Conservation (phyloP, 2,797 vertebrate genomes). For the Mormyrus hasselquistii region DNA sequence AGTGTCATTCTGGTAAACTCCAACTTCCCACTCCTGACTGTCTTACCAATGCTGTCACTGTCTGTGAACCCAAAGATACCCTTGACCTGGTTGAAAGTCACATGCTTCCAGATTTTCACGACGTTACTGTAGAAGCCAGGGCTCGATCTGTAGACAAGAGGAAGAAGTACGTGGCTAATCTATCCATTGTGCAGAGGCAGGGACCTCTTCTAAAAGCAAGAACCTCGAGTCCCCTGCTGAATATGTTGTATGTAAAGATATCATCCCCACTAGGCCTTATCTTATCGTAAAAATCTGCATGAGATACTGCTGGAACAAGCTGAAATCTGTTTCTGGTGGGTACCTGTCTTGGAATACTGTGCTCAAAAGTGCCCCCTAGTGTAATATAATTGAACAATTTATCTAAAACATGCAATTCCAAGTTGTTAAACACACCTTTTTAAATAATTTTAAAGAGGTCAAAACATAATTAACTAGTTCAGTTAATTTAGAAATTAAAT, state of each 20-base stretch:
- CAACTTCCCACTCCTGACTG: not conserved
- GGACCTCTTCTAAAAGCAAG: not conserved
- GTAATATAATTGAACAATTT: not conserved
- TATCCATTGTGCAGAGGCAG: not conserved
- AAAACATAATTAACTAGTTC: not conserved
- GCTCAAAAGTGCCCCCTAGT: not conserved
- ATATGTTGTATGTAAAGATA: not conserved
- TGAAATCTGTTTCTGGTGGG: not conserved
- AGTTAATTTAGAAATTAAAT: not conserved
- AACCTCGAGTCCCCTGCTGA: not conserved
- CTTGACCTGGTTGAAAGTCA: conserved; percentile 97
- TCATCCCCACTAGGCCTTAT: not conserved
- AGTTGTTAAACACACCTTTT: not conserved
- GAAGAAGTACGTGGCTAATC: not conserved
- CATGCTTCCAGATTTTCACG: conserved; percentile 90
- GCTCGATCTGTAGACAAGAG: conserved; percentile 60
- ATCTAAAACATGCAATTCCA: not conserved
- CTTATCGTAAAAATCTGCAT: not conserved
- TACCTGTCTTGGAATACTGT: not conserved
- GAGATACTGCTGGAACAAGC: not conserved
- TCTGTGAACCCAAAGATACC: conserved; percentile 97
- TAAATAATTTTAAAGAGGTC: not conserved
- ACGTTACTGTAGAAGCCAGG: conserved; percentile 88
- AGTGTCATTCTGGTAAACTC: not conserved
- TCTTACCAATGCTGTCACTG: conserved; percentile 92